Evolutionary conservation across 2,797 vertebrate species (phyloP).

Genomic region (Danio tinwini): DNA sequence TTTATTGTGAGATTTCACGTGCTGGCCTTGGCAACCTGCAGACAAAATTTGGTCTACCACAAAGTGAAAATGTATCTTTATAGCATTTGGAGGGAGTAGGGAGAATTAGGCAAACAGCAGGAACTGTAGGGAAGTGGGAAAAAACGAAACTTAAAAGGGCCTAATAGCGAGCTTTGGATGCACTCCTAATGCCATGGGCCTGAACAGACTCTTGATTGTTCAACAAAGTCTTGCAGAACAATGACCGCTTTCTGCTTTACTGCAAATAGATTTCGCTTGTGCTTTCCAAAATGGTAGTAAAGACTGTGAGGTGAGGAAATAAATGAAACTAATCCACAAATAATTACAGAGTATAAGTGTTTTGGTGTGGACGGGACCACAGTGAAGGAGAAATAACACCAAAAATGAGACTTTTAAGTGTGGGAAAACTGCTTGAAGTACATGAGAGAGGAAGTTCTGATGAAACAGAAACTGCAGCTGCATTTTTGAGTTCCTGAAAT

Average conservation of each 20-base stretch:
- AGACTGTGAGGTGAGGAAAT: slow-evolving; percentile 50
- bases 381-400: slow-evolving; percentile 21
- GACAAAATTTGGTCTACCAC: background rate
- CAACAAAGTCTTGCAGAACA: slow-evolving; percentile 58
- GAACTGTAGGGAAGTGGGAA: background rate
- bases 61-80: background rate
- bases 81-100: slow-evolving; percentile 20
- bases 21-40: background rate
- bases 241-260: slow-evolving; percentile 62
- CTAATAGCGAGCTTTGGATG: slow-evolving; percentile 37
- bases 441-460: slow-evolving; percentile 10
- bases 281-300: slow-evolving; percentile 55
- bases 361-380: slow-evolving; percentile 47
- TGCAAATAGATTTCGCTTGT: slow-evolving; percentile 56
- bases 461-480: slow-evolving; percentile 13
- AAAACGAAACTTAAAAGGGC: slow-evolving; percentile 8
- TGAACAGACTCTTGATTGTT: slow-evolving; percentile 60
- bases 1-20: background rate
- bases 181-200: slow-evolving; percentile 44
- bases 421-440: slow-evolving; percentile 36
- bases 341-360: slow-evolving; percentile 53
- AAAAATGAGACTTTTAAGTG: slow-evolving; percentile 47
- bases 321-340: slow-evolving; percentile 53
- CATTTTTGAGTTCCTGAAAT: background rate
- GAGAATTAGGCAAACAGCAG: slow-evolving; percentile 1